phyloP scores from a whole-genome alignment of 2,797 vertebrate species.

The Oceanodroma leucorhoa region DNA sequence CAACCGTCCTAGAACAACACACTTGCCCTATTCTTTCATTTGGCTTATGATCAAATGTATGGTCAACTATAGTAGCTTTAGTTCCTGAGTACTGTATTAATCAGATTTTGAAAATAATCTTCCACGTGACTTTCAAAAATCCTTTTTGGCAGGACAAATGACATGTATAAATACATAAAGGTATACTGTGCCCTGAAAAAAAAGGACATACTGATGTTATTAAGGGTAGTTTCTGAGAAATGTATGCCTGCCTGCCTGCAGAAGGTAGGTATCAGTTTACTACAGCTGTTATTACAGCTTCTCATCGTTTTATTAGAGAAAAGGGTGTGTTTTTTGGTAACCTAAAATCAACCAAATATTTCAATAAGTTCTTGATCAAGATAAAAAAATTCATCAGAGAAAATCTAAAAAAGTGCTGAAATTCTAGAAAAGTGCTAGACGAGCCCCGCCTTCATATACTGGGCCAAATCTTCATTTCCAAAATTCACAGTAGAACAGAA shows the following conservation, averaged over 20 bases:
- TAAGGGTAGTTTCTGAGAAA: not conserved
- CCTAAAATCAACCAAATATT: not conserved
- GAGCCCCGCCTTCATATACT: not conserved
- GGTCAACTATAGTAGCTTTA: not conserved
- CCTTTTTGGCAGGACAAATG: not conserved
- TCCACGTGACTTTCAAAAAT: not conserved
- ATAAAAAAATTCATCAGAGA: not conserved
- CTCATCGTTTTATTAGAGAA: not conserved
- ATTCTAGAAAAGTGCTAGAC: not conserved
- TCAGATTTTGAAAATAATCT: constrained; percentile 1
- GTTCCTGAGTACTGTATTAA: not conserved
- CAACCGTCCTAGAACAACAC: not conserved
- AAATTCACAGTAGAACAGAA: not conserved
- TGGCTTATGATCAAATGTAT: not conserved
- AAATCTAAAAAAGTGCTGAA: not conserved
- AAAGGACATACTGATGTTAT: not conserved
- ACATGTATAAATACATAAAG: not conserved
- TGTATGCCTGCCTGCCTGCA: not conserved
- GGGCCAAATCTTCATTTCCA: not conserved
- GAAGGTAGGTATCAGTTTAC: not conserved
- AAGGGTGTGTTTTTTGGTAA: not conserved
- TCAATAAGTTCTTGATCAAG: not conserved
- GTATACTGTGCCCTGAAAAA: not conserved
- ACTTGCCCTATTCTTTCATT: not conserved
- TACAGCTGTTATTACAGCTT: not conserved